Percentiles rank a stretch among this genome's conserved stretches.
Conservation (phyloP, 2,113 vertebrate species). For the Mus spicilegus region DNA sequence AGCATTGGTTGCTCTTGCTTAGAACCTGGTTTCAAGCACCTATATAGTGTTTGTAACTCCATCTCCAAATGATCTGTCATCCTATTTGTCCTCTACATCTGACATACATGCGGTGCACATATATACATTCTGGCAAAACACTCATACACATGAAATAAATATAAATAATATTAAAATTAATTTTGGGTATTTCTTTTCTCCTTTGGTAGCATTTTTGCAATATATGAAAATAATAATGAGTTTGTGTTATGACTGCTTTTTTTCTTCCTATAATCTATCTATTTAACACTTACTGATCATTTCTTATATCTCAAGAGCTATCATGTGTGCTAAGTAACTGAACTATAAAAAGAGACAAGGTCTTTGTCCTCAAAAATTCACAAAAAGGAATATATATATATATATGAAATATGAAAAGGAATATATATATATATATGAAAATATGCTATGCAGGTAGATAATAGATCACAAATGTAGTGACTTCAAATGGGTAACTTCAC, state of each 20-base stretch:
- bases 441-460: background rate
- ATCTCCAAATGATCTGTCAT: background rate
- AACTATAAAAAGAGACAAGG: background rate
- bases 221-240: constrained; percentile 42
- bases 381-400: background rate
- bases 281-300: background rate
- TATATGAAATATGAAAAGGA: too few species aligned
- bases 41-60: background rate
- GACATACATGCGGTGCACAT: background rate
- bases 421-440: background rate
- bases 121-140: background rate
- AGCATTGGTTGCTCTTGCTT: background rate
- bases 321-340: background rate
- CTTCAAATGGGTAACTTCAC: background rate
- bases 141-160: background rate
- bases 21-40: background rate
- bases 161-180: background rate
- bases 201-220: background rate
- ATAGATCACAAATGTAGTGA: background rate
- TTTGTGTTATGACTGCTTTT: background rate
- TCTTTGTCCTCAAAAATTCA: constrained; percentile 5
- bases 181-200: background rate
- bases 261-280: background rate
- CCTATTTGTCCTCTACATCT: background rate
- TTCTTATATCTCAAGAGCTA: background rate